Base-by-base conservation (phyloP, 2,888 invertebrate genomes). In the Alcis repandata region DNA sequence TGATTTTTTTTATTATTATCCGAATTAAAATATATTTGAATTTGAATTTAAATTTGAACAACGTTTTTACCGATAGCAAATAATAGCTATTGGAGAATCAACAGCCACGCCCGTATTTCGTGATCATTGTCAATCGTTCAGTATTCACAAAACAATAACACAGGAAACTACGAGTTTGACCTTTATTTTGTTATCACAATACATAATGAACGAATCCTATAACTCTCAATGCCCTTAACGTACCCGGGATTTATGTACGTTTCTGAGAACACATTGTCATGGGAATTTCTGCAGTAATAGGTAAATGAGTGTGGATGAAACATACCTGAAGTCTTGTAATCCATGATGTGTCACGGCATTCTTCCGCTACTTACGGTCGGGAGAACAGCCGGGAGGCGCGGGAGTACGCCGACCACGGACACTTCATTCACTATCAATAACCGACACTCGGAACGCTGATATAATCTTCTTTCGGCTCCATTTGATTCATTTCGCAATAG, bases 31-130 rank as follows among this genome's bases (percentile, higher is more conserved):
- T n/a, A n/a, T n/a, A n/a, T n/a, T n/a, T n/a, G n/a, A n/a, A n/a
- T n/a, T n/a, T n/a, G n/a, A n/a, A n/a, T n/a, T n/a, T n/a, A n/a
- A n/a, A n/a, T n/a, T n/a, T n/a, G n/a, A n/a, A n/a, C n/a, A n/a
- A n/a, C 84, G 74, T 80, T 79, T 78, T 81, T 83, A 79, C 17
- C 17, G 20, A 17, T 78, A 78, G 76, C 76, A 78, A 52, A 71
- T 73, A 78, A 79, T 75, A 73, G 74, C 74, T 74, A 83, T 82
- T 73, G 76, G 71, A 74, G 75, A 71, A 79, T 76, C 72, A 74
- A 79, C 67, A 62, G 84, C 90, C 90, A 87, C 90, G 82, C 89
- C 90, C 88, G 82, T 77, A 74, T 78, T 83, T 80, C 74, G 75
- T 79, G 70, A 76, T 72, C 76, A 71, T 73, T 66, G 62, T 75